Base-by-base conservation (phyloP, 2,797 vertebrate species). In the Peromyscus aztecus region DNA sequence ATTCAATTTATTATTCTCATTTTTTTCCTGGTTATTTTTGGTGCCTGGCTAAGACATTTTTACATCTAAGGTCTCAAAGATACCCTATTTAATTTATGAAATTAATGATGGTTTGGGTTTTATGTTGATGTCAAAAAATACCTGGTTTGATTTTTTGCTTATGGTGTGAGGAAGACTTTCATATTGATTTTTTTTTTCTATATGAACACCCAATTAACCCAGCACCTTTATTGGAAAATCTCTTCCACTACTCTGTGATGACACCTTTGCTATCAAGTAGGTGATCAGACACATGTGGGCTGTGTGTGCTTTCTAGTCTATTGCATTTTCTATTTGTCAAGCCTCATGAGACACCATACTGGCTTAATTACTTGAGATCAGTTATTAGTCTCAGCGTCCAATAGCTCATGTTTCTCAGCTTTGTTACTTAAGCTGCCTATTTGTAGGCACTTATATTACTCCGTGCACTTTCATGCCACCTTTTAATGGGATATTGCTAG, bases 351-450 rank as follows among this genome's bases (percentile, higher is more conserved):
- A 43, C 90, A 61, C 46, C 52, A n/a, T 12, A 23, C 27, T 92
- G 73, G 55, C 86, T 92, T 90, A 94, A 90, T 94, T 84, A 92
- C 73, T 52, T 90, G 55, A 88, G 52, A 46, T 95, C 93, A 73
- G 69, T 93, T 91, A 55, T 40, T 82, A 69, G 73, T 82, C 49
- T 88, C 57, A 31, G 34, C 77, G 83, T 37, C 52, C 23, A 34
- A 31, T 34, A 49, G 46, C 55, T 0, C 21, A 29, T 43, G n/a
- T 55, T 43, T 29, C 93, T 57, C 5, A 57, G 59, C 63, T 86
- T 91, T 90, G 83, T 84, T 92, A 77, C 67, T 92, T 94, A 96
- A 77, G 78, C 57, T 93, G 49, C 31, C 91, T 93, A 29, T 97
- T 86, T 24, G 89, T 94, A 90, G 19, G n/a, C 40, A 31, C 89